Percentiles rank a stretch among this genome's conserved stretches.
Evolutionary conservation across 2,113 vertebrate genomes (phyloP).

Genomic region (Eupsittula cactorum): DNA sequence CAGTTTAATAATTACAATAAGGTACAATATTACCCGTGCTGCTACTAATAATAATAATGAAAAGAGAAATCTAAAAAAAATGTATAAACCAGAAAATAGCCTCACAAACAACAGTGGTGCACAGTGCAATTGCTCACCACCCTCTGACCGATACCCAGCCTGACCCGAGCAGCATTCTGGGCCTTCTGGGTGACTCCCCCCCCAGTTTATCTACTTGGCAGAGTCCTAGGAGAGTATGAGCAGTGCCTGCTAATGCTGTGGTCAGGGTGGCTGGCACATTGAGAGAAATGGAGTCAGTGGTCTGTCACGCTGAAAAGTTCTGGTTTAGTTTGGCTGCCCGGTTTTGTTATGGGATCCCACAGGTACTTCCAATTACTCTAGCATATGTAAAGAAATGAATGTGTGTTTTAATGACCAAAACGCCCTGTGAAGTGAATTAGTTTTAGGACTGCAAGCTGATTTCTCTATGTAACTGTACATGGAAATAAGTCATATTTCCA

Average conservation of each 20-base stretch:
- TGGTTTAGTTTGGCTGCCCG: neutral
- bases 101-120: neutral
- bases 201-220: neutral
- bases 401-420: neutral
- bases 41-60: neutral
- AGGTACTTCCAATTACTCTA: neutral
- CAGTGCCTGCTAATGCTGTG: fast-evolving
- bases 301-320: neutral
- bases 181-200: neutral
- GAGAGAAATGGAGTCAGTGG: neutral
- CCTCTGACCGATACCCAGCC: neutral
- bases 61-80: neutral
- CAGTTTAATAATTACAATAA: neutral
- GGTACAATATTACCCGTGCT: neutral
- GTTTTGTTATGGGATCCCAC: neutral
- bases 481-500: neutral
- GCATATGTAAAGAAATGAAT: neutral
- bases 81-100: neutral
- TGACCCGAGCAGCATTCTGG: neutral
- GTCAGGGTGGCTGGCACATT: too few species aligned
- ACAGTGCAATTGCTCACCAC: neutral
- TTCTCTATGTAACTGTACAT: neutral
- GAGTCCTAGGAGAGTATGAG: neutral
- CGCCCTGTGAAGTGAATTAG: neutral
- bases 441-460: neutral